Percentiles rank a stretch among this genome's conserved stretches.
These are phyloP conservation scores for Sula dactylatra DNA, from an alignment of 2,113 vertebrate genomes.

Conservation along the genomic window DNA sequence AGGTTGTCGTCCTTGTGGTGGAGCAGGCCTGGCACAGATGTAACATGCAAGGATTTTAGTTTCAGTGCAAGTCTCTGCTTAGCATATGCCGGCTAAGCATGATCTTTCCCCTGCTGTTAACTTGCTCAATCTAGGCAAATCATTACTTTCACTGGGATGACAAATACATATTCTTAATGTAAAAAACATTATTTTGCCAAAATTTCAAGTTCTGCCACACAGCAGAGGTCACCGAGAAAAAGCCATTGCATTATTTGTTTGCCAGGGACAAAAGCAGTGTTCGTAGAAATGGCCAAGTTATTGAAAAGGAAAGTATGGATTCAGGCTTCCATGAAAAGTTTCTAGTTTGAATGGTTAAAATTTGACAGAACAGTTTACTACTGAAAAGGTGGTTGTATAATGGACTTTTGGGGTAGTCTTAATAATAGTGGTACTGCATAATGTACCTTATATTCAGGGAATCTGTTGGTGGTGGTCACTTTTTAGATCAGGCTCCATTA, in stretches of 20 bases:
- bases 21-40: neutral
- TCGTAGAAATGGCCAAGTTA: neutral
- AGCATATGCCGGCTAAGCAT: neutral
- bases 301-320: neutral
- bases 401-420: neutral
- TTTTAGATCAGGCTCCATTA: neutral
- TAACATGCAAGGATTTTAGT: neutral
- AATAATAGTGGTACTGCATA: neutral
- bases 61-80: neutral
- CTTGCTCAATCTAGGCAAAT: neutral
- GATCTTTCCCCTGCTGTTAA: neutral
- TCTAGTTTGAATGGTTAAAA: neutral
- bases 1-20: neutral
- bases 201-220: neutral
- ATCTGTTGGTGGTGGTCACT: neutral
- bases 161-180: neutral
- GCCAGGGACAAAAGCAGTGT: neutral
- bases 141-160: neutral
- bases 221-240: neutral
- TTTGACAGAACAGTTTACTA: neutral
- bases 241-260: neutral
- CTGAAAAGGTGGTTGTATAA: neutral
- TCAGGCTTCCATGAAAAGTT: neutral
- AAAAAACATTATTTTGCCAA: neutral
- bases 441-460: neutral